A percentile compares a stretch with the other conserved stretches of the same genome.
phyloP scores from a whole-genome alignment of 2,797 vertebrate species.

The Alcedo atthis region DNA sequence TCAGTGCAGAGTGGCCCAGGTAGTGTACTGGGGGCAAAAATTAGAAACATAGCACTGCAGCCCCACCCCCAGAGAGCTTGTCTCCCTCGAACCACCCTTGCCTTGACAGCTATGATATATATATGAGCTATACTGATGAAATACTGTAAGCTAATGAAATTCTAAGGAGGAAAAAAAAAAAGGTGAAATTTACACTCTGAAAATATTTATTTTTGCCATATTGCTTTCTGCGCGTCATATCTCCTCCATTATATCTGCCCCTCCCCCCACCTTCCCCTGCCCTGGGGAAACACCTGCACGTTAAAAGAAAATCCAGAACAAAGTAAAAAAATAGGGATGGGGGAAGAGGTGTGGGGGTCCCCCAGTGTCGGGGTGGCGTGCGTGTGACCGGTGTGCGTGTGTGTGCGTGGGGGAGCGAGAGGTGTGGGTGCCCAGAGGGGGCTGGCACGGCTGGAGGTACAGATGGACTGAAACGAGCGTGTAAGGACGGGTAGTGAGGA shows the following conservation, averaged over 20 bases:
- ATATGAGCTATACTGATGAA: slow-evolving; percentile 84
- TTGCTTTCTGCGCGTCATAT: slow-evolving; percentile 80
- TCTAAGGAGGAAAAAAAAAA: slow-evolving; percentile 79
- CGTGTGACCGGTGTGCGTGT: background rate
- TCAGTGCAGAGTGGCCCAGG: slow-evolving; percentile 9
- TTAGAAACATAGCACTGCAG: slow-evolving; percentile 19
- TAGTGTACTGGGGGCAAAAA: background rate
- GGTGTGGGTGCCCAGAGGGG: background rate
- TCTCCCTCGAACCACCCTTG: slow-evolving; percentile 23
- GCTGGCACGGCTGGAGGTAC: slow-evolving; percentile 17
- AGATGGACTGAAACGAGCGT: background rate
- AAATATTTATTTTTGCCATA: slow-evolving; percentile 95
- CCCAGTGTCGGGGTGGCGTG: background rate
- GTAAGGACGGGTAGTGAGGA: slow-evolving; percentile 10
- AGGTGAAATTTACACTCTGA: slow-evolving; percentile 83
- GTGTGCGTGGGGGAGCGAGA: background rate
- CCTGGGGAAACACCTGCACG: slow-evolving; percentile 35
- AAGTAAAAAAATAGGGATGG: background rate
- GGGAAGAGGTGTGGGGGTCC: slow-evolving; percentile 23
- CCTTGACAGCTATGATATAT: slow-evolving; percentile 78
- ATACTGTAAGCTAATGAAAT: slow-evolving; percentile 89
- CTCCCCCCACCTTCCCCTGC: background rate
- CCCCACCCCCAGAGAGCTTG: background rate
- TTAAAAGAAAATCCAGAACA: slow-evolving; percentile 26
- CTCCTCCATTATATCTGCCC: slow-evolving; percentile 78